These are phyloP conservation scores for Agrochola litura DNA, from an alignment of 2,888 invertebrate species.

Conservation along the genomic window DNA sequence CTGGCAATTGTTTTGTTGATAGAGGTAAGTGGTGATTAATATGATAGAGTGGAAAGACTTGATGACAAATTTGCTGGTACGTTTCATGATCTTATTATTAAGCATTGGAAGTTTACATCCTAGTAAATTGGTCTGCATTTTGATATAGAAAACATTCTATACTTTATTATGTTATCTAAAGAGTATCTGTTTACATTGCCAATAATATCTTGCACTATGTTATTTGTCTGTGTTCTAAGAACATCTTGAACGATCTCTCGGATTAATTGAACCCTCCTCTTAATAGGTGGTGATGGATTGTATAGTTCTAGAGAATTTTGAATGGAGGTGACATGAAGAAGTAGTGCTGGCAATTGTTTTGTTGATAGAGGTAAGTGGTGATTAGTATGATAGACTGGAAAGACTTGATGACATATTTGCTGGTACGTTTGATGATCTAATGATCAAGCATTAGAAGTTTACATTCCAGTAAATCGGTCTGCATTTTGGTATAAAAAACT, in stretches of 20 bases:
- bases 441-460: not conserved
- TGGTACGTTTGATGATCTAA: no score
- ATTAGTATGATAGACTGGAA: not conserved
- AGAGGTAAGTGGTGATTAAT: not conserved
- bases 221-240: slow-evolving; percentile 30
- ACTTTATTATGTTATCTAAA: not conserved
- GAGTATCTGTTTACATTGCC: slow-evolving; percentile 45
- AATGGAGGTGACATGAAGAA: not conserved
- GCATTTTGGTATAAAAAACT: not conserved
- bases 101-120: not conserved
- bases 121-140: not conserved
- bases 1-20: not conserved
- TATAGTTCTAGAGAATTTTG: slow-evolving; percentile 8
- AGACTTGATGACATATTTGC: no score
- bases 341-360: not conserved
- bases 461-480: not conserved
- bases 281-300: slow-evolving; percentile 26
- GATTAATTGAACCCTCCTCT: slow-evolving; percentile 27
- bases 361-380: not conserved
- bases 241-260: slow-evolving; percentile 8
- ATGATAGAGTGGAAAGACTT: not conserved
- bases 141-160: not conserved
- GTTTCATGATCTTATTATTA: not conserved
- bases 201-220: slow-evolving; percentile 29
- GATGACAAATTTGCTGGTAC: not conserved